Evolutionary conservation across 2,797 vertebrate species (phyloP).

Genomic region (Macroramphosus scolopax): DNA sequence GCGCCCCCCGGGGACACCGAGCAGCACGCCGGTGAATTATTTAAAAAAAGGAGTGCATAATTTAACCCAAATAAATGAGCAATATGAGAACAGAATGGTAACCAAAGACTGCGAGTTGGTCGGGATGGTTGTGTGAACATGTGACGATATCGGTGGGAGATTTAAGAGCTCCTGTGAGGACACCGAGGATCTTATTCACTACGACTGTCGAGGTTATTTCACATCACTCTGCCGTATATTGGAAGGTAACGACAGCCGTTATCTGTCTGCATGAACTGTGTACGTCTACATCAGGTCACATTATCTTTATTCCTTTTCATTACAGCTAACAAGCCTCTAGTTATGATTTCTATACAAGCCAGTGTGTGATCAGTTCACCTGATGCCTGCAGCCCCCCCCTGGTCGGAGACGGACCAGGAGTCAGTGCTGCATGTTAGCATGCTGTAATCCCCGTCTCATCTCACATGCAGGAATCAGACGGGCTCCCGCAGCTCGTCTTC

Average conservation of each 20-base stretch:
- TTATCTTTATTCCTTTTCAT: slow-evolving; percentile 9
- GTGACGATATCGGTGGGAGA: slow-evolving; percentile 29
- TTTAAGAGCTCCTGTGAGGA: slow-evolving; percentile 29
- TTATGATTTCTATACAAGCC: too few species aligned
- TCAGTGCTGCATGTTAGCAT: too few species aligned
- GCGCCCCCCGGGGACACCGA: slow-evolving; percentile 54
- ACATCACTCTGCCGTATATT: slow-evolving; percentile 8
- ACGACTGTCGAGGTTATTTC: slow-evolving; percentile 40
- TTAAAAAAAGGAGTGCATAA: slow-evolving; percentile 59
- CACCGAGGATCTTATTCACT: slow-evolving; percentile 17
- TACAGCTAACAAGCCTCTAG: slow-evolving; percentile 11
- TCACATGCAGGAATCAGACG: slow-evolving; percentile 52
- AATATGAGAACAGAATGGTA: slow-evolving; percentile 54
- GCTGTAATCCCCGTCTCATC: slow-evolving; percentile 56
- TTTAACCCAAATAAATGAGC: slow-evolving; percentile 61
- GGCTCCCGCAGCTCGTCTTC: slow-evolving; percentile 44
- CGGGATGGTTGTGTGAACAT: slow-evolving; percentile 41
- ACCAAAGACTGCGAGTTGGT: too few species aligned
- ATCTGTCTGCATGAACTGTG: not conserved
- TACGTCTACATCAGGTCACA: slow-evolving; percentile 11
- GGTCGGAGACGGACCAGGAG: too few species aligned
- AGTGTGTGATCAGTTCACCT: too few species aligned
- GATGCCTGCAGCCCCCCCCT: too few species aligned
- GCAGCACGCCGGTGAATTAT: slow-evolving; percentile 62
- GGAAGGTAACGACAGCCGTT: slow-evolving; percentile 7